phyloP scores from a whole-genome alignment of 2,888 invertebrate genomes.

The Beris morrisii region DNA sequence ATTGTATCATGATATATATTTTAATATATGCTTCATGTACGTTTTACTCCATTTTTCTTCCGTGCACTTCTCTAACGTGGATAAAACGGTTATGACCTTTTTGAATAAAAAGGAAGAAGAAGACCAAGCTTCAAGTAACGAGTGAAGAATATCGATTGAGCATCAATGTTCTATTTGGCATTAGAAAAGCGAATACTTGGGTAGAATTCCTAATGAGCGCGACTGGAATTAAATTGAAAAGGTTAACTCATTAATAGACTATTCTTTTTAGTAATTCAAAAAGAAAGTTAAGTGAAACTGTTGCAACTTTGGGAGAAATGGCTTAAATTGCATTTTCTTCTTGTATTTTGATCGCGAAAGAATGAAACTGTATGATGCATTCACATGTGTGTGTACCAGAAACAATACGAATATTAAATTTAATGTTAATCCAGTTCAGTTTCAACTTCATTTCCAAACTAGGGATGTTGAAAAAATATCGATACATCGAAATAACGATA shows the following conservation, averaged over 20 bases:
- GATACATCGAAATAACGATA: too few species aligned
- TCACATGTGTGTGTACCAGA: too few species aligned
- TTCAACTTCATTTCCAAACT: too few species aligned
- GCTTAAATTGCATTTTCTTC: background rate
- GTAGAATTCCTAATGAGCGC: constrained; percentile 18
- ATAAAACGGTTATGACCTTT: background rate
- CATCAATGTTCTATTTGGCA: constrained; percentile 16
- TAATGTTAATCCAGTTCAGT: too few species aligned
- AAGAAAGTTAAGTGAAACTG: constrained; percentile 29
- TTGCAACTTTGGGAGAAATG: background rate
- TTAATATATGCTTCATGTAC: too few species aligned
- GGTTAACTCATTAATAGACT: constrained; percentile 17
- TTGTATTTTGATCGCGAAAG: background rate
- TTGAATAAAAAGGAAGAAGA: background rate
- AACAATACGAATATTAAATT: too few species aligned
- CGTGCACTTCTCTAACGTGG: too few species aligned
- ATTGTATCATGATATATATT: constrained; percentile 9
- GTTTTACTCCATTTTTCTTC: too few species aligned
- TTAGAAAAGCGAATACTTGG: constrained; percentile 10
- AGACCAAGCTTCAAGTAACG: background rate
- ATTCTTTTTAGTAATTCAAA: constrained; percentile 6
- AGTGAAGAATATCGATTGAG: background rate
- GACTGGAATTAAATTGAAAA: constrained; percentile 18
- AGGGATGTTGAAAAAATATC: too few species aligned
- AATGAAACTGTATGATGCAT: too few species aligned